A percentile compares a stretch with the other conserved stretches of the same genome.
Evolutionary conservation across 2,797 vertebrate genomes (phyloP).

Genomic region (Clarias laeviceps): DNA sequence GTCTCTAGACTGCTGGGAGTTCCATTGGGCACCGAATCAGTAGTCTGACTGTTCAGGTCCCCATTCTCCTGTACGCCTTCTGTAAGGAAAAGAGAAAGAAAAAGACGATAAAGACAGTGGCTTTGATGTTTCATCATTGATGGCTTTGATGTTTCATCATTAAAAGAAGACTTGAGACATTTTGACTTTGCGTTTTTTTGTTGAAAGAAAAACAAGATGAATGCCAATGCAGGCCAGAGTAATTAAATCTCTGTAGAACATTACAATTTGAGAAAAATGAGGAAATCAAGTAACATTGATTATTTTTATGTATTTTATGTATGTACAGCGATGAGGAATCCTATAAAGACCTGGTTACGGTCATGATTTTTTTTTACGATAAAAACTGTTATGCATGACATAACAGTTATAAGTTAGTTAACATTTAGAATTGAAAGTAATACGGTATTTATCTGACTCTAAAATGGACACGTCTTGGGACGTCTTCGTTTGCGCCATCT

Average conservation of each 20-base stretch:
- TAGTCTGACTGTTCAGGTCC: slow-evolving; percentile 62
- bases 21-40: slow-evolving; percentile 39
- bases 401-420: too few species aligned
- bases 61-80: slow-evolving; percentile 56
- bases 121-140: too few species aligned
- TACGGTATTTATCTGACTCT: too few species aligned
- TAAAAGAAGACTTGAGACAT: not conserved
- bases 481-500: too few species aligned
- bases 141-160: too few species aligned
- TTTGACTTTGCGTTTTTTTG: not conserved
- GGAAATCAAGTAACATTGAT: not conserved
- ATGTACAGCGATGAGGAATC: not conserved
- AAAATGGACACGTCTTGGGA: too few species aligned
- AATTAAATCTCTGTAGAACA: not conserved
- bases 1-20: not conserved
- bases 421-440: too few species aligned
- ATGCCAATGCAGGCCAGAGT: not conserved
- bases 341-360: not conserved
- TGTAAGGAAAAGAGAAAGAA: slow-evolving; percentile 19
- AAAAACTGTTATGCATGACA: too few species aligned
- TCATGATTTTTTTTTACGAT: not conserved
- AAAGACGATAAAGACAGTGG: not conserved
- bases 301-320: too few species aligned
- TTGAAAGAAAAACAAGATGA: not conserved
- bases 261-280: not conserved